Evolutionary conservation across 1,140 invertebrate species (phyloP), one percentile per base, ranked within the genome.

Genomic region (Cydia splendana): DNA sequence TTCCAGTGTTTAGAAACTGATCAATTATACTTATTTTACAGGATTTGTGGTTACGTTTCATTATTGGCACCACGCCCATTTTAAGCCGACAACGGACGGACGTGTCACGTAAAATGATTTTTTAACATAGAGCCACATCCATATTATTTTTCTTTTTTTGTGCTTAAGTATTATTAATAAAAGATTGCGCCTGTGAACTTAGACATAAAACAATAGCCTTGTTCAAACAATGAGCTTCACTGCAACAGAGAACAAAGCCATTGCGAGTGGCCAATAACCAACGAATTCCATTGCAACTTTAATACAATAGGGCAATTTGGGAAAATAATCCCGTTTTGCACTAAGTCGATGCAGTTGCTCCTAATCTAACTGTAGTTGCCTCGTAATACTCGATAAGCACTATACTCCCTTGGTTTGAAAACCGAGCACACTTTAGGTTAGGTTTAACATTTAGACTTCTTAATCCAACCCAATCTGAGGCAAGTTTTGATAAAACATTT

Each of bases 211-310:
- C 57, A 62, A 62, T 62, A 62, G 57, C 20, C 57, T 62, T 24
- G 57, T 24, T 62, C 57, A 62, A 62, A 62, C 57, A 62, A 62
- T 62, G 57, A 62, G 57, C 57, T 62, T 24, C 57, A 10, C 18
- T 62, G 57, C 57, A 62, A 62, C 57, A 9, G 20, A n/a, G 57
- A 62, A 62, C 57, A 62, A 62, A 62, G 57, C 57, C 20, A 62
- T 18, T 62, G 57, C 57, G 18, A 62, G 57, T 62, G 20, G 57
- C 57, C 57, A 62, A 62, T 62, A 62, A 62, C 57, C 57, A 62
- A 62, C 57, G 57, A 62, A 62, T 62, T 62, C 57, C 20, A 62
- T 62, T 62, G 57, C 57, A 62, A 62, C 57, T 62, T 62, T 62
- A 62, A 62, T 62, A 62, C 57, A 62, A 62, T 62, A 62, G 57